phyloP scores from a whole-genome alignment of 1,140 invertebrate genomes.

The Harpegnathos saltator region DNA sequence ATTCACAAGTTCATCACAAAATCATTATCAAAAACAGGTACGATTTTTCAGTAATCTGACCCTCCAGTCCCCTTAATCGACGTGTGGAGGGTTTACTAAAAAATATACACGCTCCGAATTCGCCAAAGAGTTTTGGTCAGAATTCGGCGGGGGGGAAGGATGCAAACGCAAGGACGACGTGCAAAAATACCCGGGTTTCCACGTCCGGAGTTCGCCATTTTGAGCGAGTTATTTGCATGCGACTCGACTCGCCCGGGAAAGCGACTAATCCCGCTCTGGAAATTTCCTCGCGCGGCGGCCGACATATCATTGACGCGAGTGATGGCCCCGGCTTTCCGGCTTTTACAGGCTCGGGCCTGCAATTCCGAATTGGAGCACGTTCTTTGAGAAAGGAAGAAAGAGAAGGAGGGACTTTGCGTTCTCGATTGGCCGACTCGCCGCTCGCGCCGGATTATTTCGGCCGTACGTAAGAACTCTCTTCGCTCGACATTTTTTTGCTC shows the following conservation, averaged over 20 bases:
- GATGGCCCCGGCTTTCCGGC: not conserved
- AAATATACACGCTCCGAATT: no score
- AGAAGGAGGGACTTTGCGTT: not conserved
- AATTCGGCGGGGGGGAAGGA: no score
- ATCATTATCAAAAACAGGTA: no score
- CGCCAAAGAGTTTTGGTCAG: no score
- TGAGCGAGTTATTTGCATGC: slow-evolving; percentile 8
- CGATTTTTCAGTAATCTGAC: no score
- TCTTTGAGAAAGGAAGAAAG: not conserved
- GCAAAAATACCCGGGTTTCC: not conserved
- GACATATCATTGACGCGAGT: not conserved
- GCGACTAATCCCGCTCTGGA: not conserved
- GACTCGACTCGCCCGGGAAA: slow-evolving; percentile 3
- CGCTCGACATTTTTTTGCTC: not conserved
- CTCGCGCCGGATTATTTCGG: slow-evolving; percentile 1
- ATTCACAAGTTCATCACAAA: no score
- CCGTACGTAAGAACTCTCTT: slow-evolving; percentile 17
- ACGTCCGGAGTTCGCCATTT: not conserved
- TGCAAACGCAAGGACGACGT: no score
- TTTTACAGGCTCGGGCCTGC: not conserved
- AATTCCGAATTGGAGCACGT: slow-evolving; percentile 8
- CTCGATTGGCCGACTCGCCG: slow-evolving; percentile 1
- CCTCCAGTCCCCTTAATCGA: no score
- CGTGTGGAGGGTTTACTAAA: no score
- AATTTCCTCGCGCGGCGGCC: no score